Conservation (phyloP, 2,797 vertebrate species). For the Poecile montanus region DNA sequence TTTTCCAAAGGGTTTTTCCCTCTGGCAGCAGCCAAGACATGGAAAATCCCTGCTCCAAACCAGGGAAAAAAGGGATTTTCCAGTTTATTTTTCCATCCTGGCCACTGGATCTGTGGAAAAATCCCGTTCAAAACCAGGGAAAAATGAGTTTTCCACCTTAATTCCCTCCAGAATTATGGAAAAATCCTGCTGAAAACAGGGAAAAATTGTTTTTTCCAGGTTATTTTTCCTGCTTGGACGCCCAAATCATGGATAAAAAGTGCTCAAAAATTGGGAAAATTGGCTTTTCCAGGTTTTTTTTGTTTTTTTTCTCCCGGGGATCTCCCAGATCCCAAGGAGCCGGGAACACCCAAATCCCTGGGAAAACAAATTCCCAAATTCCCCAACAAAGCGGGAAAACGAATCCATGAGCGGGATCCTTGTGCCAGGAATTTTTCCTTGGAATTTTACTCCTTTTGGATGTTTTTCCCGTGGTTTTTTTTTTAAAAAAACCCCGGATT, state of each 20-base stretch:
- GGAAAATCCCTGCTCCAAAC: background rate
- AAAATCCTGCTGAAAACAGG: background rate
- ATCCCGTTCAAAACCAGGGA: no score
- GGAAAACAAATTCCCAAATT: background rate
- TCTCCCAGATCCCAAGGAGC: no score
- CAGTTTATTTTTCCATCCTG: background rate
- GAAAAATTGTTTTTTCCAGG: background rate
- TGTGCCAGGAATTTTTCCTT: background rate
- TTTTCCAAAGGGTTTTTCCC: background rate
- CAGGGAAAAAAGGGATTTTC: background rate
- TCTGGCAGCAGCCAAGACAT: background rate
- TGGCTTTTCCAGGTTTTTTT: background rate
- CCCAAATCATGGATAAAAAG: background rate
- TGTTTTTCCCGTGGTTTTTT: background rate
- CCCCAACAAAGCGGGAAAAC: background rate
- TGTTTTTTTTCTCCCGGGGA: background rate
- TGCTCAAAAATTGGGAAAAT: background rate
- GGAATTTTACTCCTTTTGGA: background rate
- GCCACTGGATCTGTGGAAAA: background rate
- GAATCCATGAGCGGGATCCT: accelerated
- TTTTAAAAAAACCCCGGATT: accelerated
- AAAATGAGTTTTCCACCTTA: background rate
- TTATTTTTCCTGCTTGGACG: background rate
- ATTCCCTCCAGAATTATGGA: background rate
- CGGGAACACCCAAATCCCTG: background rate